phyloP scores from a whole-genome alignment of 1,140 invertebrate genomes.

The Heliconius melpomene region DNA sequence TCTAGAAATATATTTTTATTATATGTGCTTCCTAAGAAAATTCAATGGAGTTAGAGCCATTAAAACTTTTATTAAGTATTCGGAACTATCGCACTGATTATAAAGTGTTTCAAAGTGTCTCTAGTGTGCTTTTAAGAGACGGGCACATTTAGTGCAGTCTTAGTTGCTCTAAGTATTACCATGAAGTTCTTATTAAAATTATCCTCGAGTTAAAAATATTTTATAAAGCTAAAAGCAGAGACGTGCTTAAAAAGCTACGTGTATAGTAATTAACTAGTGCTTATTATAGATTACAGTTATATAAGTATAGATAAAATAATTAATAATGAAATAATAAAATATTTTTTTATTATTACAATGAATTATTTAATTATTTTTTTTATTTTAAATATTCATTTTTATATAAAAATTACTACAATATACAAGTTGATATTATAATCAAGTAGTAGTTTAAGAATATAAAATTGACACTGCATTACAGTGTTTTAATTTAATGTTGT shows the following conservation, averaged over 20 bases:
- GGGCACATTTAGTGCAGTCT: conserved; percentile 29
- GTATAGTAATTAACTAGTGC: too few species aligned
- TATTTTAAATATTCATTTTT: too few species aligned
- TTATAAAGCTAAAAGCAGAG: neutral
- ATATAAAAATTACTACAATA: too few species aligned
- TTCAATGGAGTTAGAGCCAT: conserved; percentile 39
- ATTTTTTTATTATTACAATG: too few species aligned
- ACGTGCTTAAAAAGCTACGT: neutral
- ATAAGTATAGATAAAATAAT: too few species aligned
- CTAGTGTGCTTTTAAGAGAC: conserved; percentile 34
- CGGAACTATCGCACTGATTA: conserved; percentile 41
- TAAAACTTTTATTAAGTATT: conserved; percentile 48
- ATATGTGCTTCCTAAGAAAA: conserved; percentile 17
- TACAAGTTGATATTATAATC: too few species aligned
- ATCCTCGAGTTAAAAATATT: neutral
- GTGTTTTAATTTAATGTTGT: too few species aligned
- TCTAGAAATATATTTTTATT: neutral
- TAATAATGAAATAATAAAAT: too few species aligned
- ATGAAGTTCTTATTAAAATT: conserved; percentile 5
- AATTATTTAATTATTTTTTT: too few species aligned
- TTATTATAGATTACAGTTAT: too few species aligned
- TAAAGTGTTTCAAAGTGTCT: conserved; percentile 48
- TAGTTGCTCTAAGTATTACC: conserved; percentile 11
- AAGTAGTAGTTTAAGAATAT: too few species aligned
- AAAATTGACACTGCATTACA: too few species aligned